These are phyloP conservation scores for Enteromius fasciolatus DNA, from an alignment of 2,797 vertebrate species.

Conservation along the genomic window DNA sequence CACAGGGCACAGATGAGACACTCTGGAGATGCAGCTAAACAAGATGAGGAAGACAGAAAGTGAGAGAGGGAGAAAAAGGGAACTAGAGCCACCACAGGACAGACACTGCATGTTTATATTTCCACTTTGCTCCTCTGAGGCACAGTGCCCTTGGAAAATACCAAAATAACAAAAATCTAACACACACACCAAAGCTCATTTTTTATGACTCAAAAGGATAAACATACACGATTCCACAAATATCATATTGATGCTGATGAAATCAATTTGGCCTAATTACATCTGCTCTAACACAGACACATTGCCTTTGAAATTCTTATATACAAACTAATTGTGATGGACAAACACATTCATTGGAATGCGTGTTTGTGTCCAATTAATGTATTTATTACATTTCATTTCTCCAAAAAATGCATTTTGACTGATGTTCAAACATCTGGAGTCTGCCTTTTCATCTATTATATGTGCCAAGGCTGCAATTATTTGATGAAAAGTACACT, in stretches of 20 bases:
- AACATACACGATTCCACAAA: not conserved
- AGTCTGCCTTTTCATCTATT: not conserved
- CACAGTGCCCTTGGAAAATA: conserved; percentile 29
- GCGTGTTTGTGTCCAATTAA: not conserved
- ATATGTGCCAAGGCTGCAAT: not conserved
- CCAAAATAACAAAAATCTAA: conserved; percentile 19
- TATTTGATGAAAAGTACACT: not conserved
- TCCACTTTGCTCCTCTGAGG: conserved; percentile 69
- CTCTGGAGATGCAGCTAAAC: conserved; percentile 15
- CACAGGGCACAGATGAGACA: conserved; percentile 44
- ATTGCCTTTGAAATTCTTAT: not conserved
- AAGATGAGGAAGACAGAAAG: not conserved
- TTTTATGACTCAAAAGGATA: not conserved
- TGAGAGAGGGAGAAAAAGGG: conserved; percentile 43
- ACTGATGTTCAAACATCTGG: not conserved
- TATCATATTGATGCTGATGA: not conserved
- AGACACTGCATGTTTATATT: conserved; percentile 74
- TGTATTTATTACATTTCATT: not conserved
- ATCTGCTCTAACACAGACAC: not conserved
- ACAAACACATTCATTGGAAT: not conserved
- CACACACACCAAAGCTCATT: not conserved
- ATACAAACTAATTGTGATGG: not conserved
- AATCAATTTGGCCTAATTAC: not conserved
- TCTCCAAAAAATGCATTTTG: not conserved
- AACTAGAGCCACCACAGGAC: conserved; percentile 65